Evolutionary conservation across 2,888 invertebrate genomes (phyloP).

Genomic region (Eutolmus rufibarbis): DNA sequence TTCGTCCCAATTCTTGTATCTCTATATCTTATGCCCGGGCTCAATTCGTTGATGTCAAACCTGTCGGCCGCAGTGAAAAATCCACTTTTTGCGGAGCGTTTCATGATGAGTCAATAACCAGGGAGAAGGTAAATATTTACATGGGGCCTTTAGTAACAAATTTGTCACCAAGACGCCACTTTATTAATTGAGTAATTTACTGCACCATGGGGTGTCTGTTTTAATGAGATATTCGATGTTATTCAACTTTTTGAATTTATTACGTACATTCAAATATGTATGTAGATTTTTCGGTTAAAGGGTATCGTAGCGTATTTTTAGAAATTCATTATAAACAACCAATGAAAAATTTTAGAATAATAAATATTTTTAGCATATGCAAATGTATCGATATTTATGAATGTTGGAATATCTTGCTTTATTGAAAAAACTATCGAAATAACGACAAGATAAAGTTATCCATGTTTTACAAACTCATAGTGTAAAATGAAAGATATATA

Average conservation of each 20-base stretch:
- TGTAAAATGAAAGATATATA: too few relatives aligned
- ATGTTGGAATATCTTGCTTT: too few relatives aligned
- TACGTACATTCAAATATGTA: too few relatives aligned
- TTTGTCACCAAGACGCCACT: neutral
- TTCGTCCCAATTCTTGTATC: neutral
- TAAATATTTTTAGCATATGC: too few relatives aligned
- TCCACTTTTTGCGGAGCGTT: neutral
- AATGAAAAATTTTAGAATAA: too few relatives aligned
- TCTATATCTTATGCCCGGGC: neutral
- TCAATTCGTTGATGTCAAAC: neutral
- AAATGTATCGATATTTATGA: too few relatives aligned
- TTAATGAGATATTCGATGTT: neutral
- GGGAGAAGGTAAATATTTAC: neutral
- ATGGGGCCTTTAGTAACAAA: neutral
- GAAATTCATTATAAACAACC: too few relatives aligned
- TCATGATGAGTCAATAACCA: neutral
- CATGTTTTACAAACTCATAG: too few relatives aligned
- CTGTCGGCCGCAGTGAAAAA: neutral
- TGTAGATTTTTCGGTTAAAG: too few relatives aligned
- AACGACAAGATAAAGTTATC: too few relatives aligned
- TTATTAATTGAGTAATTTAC: neutral
- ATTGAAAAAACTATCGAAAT: too few relatives aligned
- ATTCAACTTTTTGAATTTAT: neutral
- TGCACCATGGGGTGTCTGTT: neutral
- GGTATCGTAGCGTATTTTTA: too few relatives aligned